phyloP scores from a whole-genome alignment of 2,888 invertebrate species.

The Gastracanthus pulcherrimus region DNA sequence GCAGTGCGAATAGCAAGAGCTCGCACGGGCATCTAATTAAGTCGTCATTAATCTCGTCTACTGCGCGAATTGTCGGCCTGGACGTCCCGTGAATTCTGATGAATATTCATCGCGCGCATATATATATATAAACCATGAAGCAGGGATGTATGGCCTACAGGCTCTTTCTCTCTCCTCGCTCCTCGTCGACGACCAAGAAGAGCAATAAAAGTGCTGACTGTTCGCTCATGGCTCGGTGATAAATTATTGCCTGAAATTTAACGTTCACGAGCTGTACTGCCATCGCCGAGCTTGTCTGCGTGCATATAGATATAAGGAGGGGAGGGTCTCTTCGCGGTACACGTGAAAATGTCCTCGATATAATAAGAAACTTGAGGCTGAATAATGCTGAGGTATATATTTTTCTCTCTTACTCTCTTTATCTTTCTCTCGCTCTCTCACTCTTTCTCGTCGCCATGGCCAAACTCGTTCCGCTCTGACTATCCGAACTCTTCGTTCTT shows the following conservation, averaged over 20 bases:
- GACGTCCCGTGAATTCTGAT: conserved; percentile 31
- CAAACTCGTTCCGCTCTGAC: conserved; percentile 4
- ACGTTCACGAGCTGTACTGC: conserved; percentile 55
- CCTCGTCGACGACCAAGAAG: background rate
- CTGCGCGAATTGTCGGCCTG: conserved; percentile 31
- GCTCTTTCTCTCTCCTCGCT: background rate
- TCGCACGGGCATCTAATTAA: conserved; percentile 38
- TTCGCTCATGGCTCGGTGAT: conserved; percentile 59
- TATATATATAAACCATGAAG: background rate
- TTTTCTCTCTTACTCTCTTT: conserved; percentile 46
- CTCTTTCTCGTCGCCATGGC: background rate
- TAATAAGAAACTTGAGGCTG: conserved; percentile 71
- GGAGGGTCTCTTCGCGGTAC: conserved; percentile 54
- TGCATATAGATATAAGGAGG: conserved; percentile 16
- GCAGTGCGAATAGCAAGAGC: background rate
- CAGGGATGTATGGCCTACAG: background rate
- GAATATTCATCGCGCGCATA: conserved; percentile 35
- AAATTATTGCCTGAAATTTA: conserved; percentile 68
- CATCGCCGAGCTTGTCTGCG: conserved; percentile 34
- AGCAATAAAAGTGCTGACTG: conserved; percentile 53
- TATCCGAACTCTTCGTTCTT: background rate
- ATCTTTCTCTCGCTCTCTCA: conserved; percentile 8
- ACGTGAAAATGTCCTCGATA: conserved; percentile 67
- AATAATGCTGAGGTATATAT: conserved; percentile 69
- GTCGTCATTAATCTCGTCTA: conserved; percentile 42